Evolutionary conservation across 2,113 vertebrate genomes (phyloP).

Genomic region (Guaruba guarouba): DNA sequence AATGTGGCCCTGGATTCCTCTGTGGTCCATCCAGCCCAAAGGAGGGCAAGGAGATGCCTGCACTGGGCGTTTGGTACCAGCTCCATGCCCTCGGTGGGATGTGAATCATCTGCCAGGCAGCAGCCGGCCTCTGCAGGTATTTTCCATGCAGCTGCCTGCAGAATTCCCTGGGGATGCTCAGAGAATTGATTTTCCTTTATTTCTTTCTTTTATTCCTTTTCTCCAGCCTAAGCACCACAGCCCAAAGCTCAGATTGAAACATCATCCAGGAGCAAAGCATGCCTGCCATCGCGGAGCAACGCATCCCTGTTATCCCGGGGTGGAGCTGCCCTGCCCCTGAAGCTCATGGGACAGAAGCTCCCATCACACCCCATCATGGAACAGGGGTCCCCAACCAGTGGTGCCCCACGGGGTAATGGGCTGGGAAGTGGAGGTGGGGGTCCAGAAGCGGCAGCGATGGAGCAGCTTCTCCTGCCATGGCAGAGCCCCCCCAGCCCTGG

Average conservation of each 20-base stretch:
- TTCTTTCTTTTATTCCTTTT: background rate
- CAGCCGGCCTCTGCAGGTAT: background rate
- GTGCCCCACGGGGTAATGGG: background rate
- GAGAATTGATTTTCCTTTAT: background rate
- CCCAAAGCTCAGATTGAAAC: constrained; percentile 49
- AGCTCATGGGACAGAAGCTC: background rate
- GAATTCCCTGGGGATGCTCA: background rate
- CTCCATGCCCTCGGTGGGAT: rapidly evolving
- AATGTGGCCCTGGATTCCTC: rapidly evolving
- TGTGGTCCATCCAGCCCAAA: rapidly evolving
- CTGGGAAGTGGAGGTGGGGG: background rate
- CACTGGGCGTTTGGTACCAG: background rate
- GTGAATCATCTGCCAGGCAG: background rate
- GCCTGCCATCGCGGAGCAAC: too few relatives aligned
- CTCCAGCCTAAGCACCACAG: background rate
- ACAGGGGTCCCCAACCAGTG: background rate
- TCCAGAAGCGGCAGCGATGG: background rate
- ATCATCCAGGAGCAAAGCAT: background rate
- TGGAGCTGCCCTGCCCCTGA: background rate
- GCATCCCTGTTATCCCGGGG: too few relatives aligned
- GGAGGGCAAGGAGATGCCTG: rapidly evolving
- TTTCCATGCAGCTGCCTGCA: background rate
- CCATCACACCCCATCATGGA: background rate
- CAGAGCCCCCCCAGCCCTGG: background rate
- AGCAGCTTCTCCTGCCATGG: background rate